Evolutionary conservation across 2,113 vertebrate genomes (phyloP).

Genomic region (Taurulus bubalis): DNA sequence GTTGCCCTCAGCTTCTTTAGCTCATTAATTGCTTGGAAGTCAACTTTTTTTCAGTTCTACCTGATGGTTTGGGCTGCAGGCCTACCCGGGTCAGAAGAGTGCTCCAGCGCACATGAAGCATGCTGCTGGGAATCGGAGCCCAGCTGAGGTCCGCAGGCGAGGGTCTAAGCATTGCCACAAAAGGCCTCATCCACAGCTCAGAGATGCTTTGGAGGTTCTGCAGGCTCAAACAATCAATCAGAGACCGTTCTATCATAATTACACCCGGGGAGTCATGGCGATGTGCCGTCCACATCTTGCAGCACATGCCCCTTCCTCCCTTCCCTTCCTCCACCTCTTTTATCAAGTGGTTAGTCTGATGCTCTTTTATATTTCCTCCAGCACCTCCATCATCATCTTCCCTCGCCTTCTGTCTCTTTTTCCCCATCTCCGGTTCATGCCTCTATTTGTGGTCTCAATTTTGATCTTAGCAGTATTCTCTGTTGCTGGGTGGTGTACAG

Average conservation of each 20-base stretch:
- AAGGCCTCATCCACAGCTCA: slow-evolving; percentile 56
- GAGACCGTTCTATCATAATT: slow-evolving; percentile 68
- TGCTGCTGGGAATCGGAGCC: slow-evolving; percentile 66
- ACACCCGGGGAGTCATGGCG: slow-evolving; percentile 55
- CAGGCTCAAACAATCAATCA: slow-evolving; percentile 78
- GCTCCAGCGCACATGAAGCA: slow-evolving; percentile 78
- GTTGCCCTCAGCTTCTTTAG: slow-evolving; percentile 54
- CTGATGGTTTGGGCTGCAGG: slow-evolving; percentile 75
- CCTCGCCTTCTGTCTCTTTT: slow-evolving; percentile 11
- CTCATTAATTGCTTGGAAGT: slow-evolving; percentile 79
- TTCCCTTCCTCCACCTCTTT: slow-evolving; percentile 35
- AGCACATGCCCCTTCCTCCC: slow-evolving; percentile 39
- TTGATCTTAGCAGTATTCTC: slow-evolving; percentile 27
- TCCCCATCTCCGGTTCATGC: slow-evolving; percentile 8
- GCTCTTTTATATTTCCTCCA: slow-evolving; percentile 30
- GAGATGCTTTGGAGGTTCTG: slow-evolving; percentile 67
- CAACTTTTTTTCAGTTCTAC: slow-evolving; percentile 77
- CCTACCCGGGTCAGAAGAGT: slow-evolving; percentile 66
- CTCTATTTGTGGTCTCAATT: slow-evolving; percentile 37
- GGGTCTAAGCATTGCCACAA: slow-evolving; percentile 50
- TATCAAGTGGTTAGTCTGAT: slow-evolving; percentile 32
- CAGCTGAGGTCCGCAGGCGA: slow-evolving; percentile 55
- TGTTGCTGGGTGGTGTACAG: neutral
- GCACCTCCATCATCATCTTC: slow-evolving; percentile 35
- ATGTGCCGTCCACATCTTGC: slow-evolving; percentile 54